Evolutionary conservation across 1,140 invertebrate genomes (phyloP).

Genomic region (Halotydeus destructor): DNA sequence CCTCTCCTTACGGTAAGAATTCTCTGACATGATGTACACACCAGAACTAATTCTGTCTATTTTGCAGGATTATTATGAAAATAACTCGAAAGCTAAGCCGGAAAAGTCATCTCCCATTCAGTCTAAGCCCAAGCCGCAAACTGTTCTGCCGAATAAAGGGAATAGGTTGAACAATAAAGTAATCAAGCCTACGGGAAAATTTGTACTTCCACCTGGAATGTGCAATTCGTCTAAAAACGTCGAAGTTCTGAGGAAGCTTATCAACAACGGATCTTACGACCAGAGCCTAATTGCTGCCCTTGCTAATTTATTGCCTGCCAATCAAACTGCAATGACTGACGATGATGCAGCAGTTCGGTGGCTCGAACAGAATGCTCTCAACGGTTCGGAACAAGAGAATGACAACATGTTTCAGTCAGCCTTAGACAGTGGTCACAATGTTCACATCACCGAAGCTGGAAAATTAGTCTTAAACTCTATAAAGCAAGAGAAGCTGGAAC

Average conservation of each 20-base stretch:
- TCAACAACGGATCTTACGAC: no score
- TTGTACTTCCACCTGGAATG: no score
- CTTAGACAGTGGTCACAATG: slow-evolving; percentile 51
- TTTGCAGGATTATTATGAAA: slow-evolving; percentile 3
- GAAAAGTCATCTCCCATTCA: slow-evolving; percentile 4
- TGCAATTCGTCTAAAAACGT: no score
- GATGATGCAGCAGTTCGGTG: slow-evolving; percentile 33
- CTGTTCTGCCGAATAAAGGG: slow-evolving; percentile 10
- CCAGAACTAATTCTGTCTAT: slow-evolving; percentile 5
- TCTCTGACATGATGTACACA: no score
- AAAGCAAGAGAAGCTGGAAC: no score
- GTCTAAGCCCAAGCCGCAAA: no score
- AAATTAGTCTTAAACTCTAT: slow-evolving; percentile 48
- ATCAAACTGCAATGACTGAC: background rate
- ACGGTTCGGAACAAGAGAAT: slow-evolving; percentile 48
- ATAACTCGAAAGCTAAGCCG: slow-evolving; percentile 1
- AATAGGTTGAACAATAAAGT: no score
- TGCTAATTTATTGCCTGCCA: no score
- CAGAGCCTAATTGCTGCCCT: no score
- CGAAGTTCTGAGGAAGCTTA: no score
- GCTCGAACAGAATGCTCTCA: slow-evolving; percentile 54
- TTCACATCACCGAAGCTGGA: slow-evolving; percentile 52
- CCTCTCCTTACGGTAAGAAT: slow-evolving; percentile 31
- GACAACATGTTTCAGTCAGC: slow-evolving; percentile 48
- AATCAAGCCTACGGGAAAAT: no score